A percentile compares a stretch with the other conserved stretches of the same genome.
These are phyloP conservation scores for Rhagoletis pomonella DNA, from an alignment of 1,140 invertebrate genomes.

Conservation along the genomic window DNA sequence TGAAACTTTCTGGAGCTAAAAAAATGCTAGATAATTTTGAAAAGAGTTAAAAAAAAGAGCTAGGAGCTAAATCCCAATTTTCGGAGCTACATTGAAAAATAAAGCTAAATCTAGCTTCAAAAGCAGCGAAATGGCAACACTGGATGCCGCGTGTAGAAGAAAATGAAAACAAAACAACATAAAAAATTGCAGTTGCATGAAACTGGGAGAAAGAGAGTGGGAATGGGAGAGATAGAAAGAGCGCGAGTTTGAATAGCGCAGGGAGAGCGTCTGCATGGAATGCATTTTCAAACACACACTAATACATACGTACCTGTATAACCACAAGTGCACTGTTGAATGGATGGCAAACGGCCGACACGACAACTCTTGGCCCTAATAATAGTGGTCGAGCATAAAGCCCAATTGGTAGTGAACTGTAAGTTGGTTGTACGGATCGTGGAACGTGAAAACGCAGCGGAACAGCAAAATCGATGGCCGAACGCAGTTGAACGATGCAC, in stretches of 20 bases:
- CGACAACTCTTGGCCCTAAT: constrained; percentile 46
- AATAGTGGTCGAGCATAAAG: constrained; percentile 19
- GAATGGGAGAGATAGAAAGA: background rate
- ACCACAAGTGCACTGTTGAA: constrained; percentile 19
- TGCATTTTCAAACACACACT: background rate
- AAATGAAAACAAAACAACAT: constrained; percentile 31
- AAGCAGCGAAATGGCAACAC: too few relatives aligned
- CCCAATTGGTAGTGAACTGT: constrained; percentile 39
- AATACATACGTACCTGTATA: background rate
- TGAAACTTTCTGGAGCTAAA: too few relatives aligned
- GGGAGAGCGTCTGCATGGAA: constrained; percentile 7
- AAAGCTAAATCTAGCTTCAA: too few relatives aligned
- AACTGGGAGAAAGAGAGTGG: background rate
- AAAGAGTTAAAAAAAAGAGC: too few relatives aligned
- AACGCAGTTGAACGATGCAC: background rate
- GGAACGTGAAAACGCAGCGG: constrained; percentile 11
- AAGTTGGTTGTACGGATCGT: constrained; percentile 22
- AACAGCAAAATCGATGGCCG: constrained; percentile 43
- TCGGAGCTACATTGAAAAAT: too few relatives aligned
- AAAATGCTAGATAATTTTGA: too few relatives aligned
- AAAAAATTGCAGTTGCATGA: constrained; percentile 7
- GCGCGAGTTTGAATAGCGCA: background rate
- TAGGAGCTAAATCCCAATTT: too few relatives aligned
- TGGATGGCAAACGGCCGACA: background rate
- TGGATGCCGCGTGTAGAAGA: background rate